Percentiles rank a stretch among this genome's conserved stretches.
These are phyloP conservation scores for Diarsia rubi DNA, from an alignment of 2,888 invertebrate genomes.

Conservation along the genomic window DNA sequence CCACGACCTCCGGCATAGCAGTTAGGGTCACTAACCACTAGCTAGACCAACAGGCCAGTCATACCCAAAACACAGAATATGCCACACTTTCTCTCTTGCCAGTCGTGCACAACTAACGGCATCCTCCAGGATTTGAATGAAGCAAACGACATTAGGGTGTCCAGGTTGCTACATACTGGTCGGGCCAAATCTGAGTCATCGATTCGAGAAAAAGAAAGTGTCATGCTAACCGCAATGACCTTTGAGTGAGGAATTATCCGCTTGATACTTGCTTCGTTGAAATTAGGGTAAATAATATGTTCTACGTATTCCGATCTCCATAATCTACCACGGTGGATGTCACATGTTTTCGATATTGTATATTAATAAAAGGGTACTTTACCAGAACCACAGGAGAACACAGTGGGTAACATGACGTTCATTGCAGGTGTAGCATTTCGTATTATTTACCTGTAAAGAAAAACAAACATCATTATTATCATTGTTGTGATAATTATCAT, in stretches of 20 bases:
- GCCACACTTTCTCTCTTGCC: too few species aligned
- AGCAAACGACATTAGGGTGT: too few species aligned
- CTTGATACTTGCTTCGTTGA: background rate
- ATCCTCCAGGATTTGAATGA: too few species aligned
- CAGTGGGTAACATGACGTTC: conserved; percentile 35
- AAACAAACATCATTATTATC: conserved; percentile 28
- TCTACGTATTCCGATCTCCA: too few species aligned
- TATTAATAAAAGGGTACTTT: conserved; percentile 7
- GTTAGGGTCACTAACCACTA: too few species aligned
- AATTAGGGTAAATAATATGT: background rate
- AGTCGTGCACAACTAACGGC: too few species aligned
- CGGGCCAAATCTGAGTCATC: too few species aligned
- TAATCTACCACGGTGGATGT: background rate
- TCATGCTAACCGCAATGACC: background rate
- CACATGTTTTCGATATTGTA: background rate
- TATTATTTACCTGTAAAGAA: conserved; percentile 56
- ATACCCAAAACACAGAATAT: too few species aligned
- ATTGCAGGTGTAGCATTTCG: background rate
- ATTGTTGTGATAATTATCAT: background rate
- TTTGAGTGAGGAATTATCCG: background rate
- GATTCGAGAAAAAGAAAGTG: background rate
- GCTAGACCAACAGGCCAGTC: too few species aligned
- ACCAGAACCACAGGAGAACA: conserved; percentile 31
- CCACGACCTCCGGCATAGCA: too few species aligned
- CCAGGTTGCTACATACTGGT: too few species aligned